Evolutionary conservation across 1,140 invertebrate genomes (phyloP), one percentile per base, ranked within the genome.

Genomic region (Mizuhopecten yessoensis): DNA sequence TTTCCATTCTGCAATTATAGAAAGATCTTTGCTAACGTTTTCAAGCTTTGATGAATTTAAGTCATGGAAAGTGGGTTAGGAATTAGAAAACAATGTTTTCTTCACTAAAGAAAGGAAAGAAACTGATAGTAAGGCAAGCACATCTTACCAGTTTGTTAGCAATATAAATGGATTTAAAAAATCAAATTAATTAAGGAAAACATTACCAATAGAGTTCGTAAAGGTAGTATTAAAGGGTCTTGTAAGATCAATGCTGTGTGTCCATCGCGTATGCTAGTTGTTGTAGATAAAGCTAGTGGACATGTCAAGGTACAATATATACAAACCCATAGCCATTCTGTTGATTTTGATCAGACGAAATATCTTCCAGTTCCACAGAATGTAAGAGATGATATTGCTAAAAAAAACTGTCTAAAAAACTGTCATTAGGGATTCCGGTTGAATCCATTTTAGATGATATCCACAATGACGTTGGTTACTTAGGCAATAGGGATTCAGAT

Each of bases 321-420:
- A 33, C 45, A 90, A 49, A 75, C 89, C 11, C 89, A 90, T 34
- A 23, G 86, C 17, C 89, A 90, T 87, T 87, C 89, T 20, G 17
- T 90, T 9, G 57, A 39, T n/a, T 90, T 90, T 87, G 89, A 86
- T 13, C 86, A 90, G 34, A 57, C 86, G 10, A 90, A 90, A 87
- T 90, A 49, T 87, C 57, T 90, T 11, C 42, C 86, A 13, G 87
- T 90, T 34, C 89, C 86, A 17, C 34, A 90, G 7, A 23, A 34
- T 49, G 33, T 90, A 23, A 87, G 36, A 57, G 13, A 33, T 10
- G 89, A 90, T 33, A 87, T 90, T 87, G 9, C 17, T 34, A 57
- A n/a, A n/a, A n/a, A n/a, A n/a, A n/a, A n/a, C n/a, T n/a, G n/a
- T n/a, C n/a, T n/a, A n/a, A n/a, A 34, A 87, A 75, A 34, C 36